Evolutionary conservation across 2,888 invertebrate species (phyloP), one percentile per base, ranked within the genome.

Genomic region (Amphipoea lucens): DNA sequence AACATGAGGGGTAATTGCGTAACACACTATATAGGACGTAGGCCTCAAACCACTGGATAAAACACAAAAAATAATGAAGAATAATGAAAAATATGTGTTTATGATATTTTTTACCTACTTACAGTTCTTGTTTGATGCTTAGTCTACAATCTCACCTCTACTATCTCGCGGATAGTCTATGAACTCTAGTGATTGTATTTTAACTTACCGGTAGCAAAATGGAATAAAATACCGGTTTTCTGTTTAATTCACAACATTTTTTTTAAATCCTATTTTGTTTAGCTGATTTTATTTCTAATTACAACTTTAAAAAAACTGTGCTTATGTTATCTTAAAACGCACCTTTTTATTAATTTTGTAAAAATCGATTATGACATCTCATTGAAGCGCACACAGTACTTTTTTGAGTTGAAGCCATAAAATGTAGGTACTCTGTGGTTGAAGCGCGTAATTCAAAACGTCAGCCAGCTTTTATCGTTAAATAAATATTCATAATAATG

Each of bases 371-470:
- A 1, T 4, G 23, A 12, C 70, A 62, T 83, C 72, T 60, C 57
- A 45, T 77, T 71, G 79, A 29, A 29, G 29, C 29, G 29, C 29
- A 29, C 1, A 29, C 29, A n/a, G n/a, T n/a, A n/a, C n/a, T n/a
- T 29, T 29, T 29, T 29, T 29, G 29, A 29, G 29, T 29, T 29
- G 29, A 29, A 29, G 29, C 29, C 29, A 29, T 29, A 29, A 29
- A 29, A 29, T 29, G 29, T 29, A 29, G 29, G 29, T 29, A 29
- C 0, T n/a, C 29, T 29, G 29, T 29, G 29, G 29, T 29, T 29
- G 29, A 29, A 85, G 92, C 93, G 93, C 90, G 90, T 89, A 90
- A 88, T 92, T 93, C 89, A 91, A 94, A 94, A 92, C 91, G 89
- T 85, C 84, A 86, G 70, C 69, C 79, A 84, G 70, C 74, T 77